A percentile compares a stretch with the other conserved stretches of the same genome.
These are phyloP conservation scores for pig (Sus scrofa) DNA, from an alignment of 2,113 vertebrate species.

Conservation along the genomic window DNA sequence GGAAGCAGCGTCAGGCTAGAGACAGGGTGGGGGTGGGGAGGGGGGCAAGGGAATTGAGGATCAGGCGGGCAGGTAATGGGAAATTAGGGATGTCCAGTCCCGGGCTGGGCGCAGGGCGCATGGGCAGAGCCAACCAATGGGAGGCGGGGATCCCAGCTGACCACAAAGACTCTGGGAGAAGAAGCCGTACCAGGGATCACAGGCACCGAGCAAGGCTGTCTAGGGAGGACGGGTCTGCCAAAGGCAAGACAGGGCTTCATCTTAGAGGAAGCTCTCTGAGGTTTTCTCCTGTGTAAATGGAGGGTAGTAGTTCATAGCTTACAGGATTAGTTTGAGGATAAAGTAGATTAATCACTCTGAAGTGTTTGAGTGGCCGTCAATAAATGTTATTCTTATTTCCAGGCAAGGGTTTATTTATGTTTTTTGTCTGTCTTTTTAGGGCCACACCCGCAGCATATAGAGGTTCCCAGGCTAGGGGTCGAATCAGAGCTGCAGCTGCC, in stretches of 20 bases:
- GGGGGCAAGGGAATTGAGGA: background rate
- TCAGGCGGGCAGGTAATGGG: background rate
- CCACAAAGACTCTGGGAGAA: background rate
- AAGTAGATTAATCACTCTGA: background rate
- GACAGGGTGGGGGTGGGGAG: too few species aligned
- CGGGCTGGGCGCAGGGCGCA: accelerated
- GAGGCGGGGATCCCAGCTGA: background rate
- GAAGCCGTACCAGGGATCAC: background rate
- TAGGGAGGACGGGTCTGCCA: background rate
- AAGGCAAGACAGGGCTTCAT: background rate
- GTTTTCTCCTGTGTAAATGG: background rate
- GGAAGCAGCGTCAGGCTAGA: background rate
- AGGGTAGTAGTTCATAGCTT: background rate
- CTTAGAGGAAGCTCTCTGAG: background rate
- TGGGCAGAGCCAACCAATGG: background rate
- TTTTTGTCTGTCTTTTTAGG: too few species aligned
- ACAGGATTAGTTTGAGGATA: background rate
- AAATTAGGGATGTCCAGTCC: background rate
- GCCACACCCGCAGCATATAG: too few species aligned
- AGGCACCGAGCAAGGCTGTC: background rate
- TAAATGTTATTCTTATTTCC: background rate
- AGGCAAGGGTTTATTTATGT: background rate
- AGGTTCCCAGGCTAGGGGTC: too few species aligned
- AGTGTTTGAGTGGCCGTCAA: conserved; percentile 18
- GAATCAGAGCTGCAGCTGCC: too few species aligned